A percentile compares a stretch with the other conserved stretches of the same genome.
These are phyloP conservation scores for Phataginus tetradactyla DNA, from an alignment of 2,797 vertebrate species.

Conservation along the genomic window DNA sequence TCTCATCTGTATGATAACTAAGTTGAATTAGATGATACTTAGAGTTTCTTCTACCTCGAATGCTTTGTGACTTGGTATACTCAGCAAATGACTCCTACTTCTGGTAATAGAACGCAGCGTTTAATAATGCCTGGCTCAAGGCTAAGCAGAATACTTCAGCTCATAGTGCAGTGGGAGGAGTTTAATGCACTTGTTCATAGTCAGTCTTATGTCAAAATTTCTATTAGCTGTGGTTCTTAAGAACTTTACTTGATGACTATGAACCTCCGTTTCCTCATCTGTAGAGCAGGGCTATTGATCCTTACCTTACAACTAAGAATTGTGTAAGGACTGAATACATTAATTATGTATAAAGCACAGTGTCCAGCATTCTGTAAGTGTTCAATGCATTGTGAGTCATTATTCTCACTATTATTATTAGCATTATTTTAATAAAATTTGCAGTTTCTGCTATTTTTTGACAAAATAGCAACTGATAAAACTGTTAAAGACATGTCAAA, in stretches of 20 bases:
- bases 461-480: constrained; percentile 3
- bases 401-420: not conserved
- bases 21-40: constrained; percentile 49
- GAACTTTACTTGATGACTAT: not conserved
- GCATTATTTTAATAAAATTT: constrained; percentile 14
- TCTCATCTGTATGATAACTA: constrained; percentile 40
- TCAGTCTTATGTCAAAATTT: not conserved
- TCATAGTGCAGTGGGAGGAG: not conserved
- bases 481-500: not conserved
- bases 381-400: not conserved
- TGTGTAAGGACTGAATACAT: not conserved
- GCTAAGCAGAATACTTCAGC: constrained; percentile 28
- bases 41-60: constrained; percentile 58
- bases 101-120: constrained; percentile 50
- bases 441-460: not conserved
- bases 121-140: constrained; percentile 52
- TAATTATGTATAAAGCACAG: not conserved
- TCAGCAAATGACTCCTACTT: constrained; percentile 59
- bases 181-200: constrained; percentile 34
- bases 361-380: not conserved
- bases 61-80: constrained; percentile 49
- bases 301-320: not conserved
- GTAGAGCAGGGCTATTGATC: not conserved
- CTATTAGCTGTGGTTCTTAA: not conserved
- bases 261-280: constrained; percentile 20